Percentiles rank a stretch among this genome's conserved stretches.
phyloP scores from a whole-genome alignment of 1,140 invertebrate species.

The Scaptomyza hsui region DNA sequence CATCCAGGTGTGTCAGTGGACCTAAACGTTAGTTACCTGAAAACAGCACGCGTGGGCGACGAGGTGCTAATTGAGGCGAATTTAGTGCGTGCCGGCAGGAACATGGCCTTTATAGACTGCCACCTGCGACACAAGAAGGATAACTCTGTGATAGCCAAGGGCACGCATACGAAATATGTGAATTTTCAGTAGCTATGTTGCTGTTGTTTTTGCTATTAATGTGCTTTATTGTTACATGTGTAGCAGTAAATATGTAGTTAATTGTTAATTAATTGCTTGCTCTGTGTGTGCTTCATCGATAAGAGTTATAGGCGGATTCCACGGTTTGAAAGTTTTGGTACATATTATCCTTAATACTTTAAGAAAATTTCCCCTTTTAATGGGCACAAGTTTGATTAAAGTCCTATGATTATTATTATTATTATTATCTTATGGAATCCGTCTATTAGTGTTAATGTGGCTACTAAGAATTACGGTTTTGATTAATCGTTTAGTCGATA shows the following conservation, averaged over 20 bases:
- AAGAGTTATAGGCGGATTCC: constrained; percentile 20
- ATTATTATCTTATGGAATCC: constrained; percentile 13
- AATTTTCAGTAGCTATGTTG: constrained; percentile 38
- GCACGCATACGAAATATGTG: constrained; percentile 90
- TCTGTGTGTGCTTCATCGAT: constrained; percentile 28
- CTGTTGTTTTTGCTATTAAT: constrained; percentile 54
- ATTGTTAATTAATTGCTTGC: constrained; percentile 59
- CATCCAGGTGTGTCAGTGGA: constrained; percentile 90
- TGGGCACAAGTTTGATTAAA: background rate
- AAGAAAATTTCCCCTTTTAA: background rate
- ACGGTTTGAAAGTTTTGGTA: background rate
- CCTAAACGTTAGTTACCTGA: constrained; percentile 90
- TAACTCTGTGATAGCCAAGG: constrained; percentile 90
- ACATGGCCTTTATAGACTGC: constrained; percentile 92
- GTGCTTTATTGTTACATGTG: constrained; percentile 81
- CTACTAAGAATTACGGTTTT: constrained; percentile 65
- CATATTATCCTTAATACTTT: background rate
- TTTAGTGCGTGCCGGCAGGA: constrained; percentile 91
- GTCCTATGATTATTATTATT: background rate
- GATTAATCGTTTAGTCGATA: constrained; percentile 67
- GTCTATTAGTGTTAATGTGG: constrained; percentile 56
- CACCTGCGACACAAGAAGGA: constrained; percentile 89
- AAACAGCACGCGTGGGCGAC: constrained; percentile 90
- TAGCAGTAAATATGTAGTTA: constrained; percentile 66
- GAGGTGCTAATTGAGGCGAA: constrained; percentile 91